These are phyloP conservation scores for Polymixis lichenea DNA, from an alignment of 2,888 invertebrate genomes.

Conservation along the genomic window DNA sequence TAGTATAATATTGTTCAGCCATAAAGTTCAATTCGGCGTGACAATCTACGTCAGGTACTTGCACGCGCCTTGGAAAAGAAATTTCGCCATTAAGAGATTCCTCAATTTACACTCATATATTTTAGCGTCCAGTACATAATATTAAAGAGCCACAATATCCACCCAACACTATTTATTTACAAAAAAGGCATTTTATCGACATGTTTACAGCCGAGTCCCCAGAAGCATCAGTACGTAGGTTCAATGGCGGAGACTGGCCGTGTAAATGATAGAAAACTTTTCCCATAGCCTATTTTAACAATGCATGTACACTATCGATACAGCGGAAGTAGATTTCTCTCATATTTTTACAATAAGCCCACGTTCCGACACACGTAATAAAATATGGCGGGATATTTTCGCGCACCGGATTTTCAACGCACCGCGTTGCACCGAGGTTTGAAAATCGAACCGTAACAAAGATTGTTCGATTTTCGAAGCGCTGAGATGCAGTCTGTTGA, in stretches of 20 bases:
- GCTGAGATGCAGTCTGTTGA: too few species aligned
- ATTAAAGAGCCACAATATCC: slow-evolving; percentile 50
- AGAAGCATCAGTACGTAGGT: slow-evolving; percentile 22
- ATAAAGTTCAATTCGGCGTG: slow-evolving; percentile 48
- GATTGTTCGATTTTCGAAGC: too few species aligned
- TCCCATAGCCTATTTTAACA: slow-evolving; percentile 26
- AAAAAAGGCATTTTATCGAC: slow-evolving; percentile 59
- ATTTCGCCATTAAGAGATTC: slow-evolving; percentile 40
- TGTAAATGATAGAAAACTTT: slow-evolving; percentile 2
- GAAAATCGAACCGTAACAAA: too few species aligned
- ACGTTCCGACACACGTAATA: too few species aligned
- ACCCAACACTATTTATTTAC: slow-evolving; percentile 58
- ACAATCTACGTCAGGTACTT: slow-evolving; percentile 62
- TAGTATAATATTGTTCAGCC: slow-evolving; percentile 46
- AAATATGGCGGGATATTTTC: too few species aligned
- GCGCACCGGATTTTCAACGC: too few species aligned
- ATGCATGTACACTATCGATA: slow-evolving; percentile 25
- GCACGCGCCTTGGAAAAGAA: slow-evolving; percentile 52
- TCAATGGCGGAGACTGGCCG: slow-evolving; percentile 20
- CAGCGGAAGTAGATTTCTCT: slow-evolving; percentile 28
- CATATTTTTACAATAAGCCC: slow-evolving; percentile 34
- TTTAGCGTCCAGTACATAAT: slow-evolving; percentile 45
- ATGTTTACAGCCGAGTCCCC: slow-evolving; percentile 23
- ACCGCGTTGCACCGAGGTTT: too few species aligned
- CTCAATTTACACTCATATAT: slow-evolving; percentile 21